Conservation (phyloP, 2,888 invertebrate genomes). For the Dermolepida albohirtum region DNA sequence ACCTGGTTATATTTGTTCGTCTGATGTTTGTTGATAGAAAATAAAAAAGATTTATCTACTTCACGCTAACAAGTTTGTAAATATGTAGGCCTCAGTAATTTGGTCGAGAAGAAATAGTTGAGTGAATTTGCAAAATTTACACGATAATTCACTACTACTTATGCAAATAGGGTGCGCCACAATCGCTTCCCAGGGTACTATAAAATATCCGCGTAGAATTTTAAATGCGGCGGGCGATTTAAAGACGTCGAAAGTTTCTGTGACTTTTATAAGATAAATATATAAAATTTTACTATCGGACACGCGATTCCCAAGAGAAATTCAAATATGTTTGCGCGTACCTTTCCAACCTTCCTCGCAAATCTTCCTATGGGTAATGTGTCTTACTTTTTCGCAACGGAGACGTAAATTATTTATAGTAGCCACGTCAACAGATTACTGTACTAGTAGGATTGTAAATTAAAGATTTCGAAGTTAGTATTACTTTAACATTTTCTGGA, state of each 20-base stretch:
- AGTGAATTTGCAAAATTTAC: slow-evolving; percentile 18
- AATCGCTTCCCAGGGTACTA: slow-evolving; percentile 24
- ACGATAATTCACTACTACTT: slow-evolving; percentile 28
- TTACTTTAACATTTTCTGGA: too few species aligned
- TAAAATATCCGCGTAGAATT: slow-evolving; percentile 31
- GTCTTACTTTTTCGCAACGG: not conserved
- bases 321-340: slow-evolving; percentile 20
- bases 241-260: slow-evolving; percentile 30
- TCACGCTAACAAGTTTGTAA: slow-evolving; percentile 9
- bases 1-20: too few species aligned
- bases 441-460: too few species aligned
- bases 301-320: slow-evolving; percentile 24
- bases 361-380: not conserved
- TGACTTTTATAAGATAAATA: slow-evolving; percentile 36
- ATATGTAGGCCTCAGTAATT: slow-evolving; percentile 19
- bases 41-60: too few species aligned
- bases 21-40: too few species aligned
- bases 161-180: slow-evolving; percentile 23
- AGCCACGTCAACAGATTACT: not conserved
- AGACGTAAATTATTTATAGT: slow-evolving; percentile 22
- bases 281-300: slow-evolving; percentile 36
- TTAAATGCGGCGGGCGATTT: slow-evolving; percentile 28
- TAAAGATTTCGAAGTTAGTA: too few species aligned
- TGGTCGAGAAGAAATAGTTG: slow-evolving; percentile 4
- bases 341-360: not conserved